Evolutionary conservation across 2,888 invertebrate genomes (phyloP).

Genomic region (Halictus ligatus): DNA sequence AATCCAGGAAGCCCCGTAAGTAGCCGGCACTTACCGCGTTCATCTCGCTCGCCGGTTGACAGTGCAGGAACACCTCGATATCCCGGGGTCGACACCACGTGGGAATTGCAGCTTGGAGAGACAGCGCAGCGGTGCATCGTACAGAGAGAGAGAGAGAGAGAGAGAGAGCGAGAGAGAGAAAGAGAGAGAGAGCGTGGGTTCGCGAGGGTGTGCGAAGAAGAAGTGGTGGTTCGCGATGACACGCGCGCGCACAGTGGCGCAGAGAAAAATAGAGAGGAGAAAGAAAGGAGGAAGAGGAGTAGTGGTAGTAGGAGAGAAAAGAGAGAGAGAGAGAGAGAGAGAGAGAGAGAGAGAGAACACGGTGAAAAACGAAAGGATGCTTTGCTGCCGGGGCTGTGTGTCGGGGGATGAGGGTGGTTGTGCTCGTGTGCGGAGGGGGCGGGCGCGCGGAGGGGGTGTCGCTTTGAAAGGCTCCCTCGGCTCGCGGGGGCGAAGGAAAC

Average conservation of each 20-base stretch:
- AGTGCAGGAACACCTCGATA: conserved; percentile 8
- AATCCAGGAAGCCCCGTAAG: background rate
- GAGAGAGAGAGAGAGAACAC: background rate
- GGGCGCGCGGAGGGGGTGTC: conserved; percentile 20
- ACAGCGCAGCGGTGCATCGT: background rate
- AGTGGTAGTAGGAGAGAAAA: background rate
- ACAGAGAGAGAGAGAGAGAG: background rate
- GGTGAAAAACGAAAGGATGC: conserved; percentile 50
- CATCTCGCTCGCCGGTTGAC: conserved; percentile 8
- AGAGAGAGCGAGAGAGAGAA: too few relatives aligned
- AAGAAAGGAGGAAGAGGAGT: background rate
- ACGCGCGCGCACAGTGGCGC: conserved; percentile 30
- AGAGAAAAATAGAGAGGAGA: background rate
- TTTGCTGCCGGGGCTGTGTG: conserved; percentile 35
- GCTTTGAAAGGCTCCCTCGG: conserved; percentile 64
- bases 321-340: background rate
- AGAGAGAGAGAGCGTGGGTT: background rate
- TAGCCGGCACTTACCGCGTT: conserved; percentile 16
- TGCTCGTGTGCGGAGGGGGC: background rate
- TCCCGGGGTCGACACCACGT: conserved; percentile 48
- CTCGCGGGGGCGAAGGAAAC: conserved; percentile 68
- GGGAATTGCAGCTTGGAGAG: conserved; percentile 43
- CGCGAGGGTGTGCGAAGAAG: background rate
- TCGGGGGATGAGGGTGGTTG: conserved; percentile 1
- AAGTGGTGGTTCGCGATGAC: conserved; percentile 18